A percentile compares a stretch with the other conserved stretches of the same genome.
These are phyloP conservation scores for Scarus forsteni DNA, from an alignment of 2,797 vertebrate species.

Conservation along the genomic window DNA sequence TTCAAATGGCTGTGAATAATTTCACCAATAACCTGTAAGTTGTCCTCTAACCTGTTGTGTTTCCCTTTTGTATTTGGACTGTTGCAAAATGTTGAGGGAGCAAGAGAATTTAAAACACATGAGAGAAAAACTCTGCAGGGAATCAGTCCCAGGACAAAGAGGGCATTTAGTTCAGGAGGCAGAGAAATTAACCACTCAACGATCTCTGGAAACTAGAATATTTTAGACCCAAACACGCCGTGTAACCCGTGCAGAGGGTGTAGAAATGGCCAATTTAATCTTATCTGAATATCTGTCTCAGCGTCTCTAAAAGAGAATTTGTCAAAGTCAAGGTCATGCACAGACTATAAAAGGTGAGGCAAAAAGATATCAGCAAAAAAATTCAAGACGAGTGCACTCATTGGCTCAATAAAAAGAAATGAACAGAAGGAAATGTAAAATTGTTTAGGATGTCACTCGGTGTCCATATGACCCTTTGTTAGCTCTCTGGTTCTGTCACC, in stretches of 20 bases:
- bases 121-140: slow-evolving; percentile 46
- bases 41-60: slow-evolving; percentile 24
- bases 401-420: too few species aligned
- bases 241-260: not conserved
- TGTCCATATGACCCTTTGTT: too few species aligned
- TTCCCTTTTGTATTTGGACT: slow-evolving; percentile 47
- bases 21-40: slow-evolving; percentile 1
- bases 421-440: too few species aligned
- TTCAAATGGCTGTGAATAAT: slow-evolving; percentile 19
- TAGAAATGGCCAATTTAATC: slow-evolving; percentile 9
- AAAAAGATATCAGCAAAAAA: too few species aligned
- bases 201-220: slow-evolving; percentile 31
- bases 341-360: not conserved
- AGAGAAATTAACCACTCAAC: slow-evolving; percentile 45
- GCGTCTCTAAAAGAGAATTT: not conserved
- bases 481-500: too few species aligned
- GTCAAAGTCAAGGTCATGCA: slow-evolving; percentile 1
- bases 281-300: slow-evolving; percentile 12
- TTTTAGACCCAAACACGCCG: slow-evolving; percentile 3
- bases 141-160: slow-evolving; percentile 46
- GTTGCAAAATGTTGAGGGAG: slow-evolving; percentile 27
- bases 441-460: too few species aligned
- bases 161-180: slow-evolving; percentile 46
- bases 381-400: too few species aligned
- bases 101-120: slow-evolving; percentile 31